Conservation (phyloP, 2,888 invertebrate genomes). For the Onthophagus sagittarius region DNA sequence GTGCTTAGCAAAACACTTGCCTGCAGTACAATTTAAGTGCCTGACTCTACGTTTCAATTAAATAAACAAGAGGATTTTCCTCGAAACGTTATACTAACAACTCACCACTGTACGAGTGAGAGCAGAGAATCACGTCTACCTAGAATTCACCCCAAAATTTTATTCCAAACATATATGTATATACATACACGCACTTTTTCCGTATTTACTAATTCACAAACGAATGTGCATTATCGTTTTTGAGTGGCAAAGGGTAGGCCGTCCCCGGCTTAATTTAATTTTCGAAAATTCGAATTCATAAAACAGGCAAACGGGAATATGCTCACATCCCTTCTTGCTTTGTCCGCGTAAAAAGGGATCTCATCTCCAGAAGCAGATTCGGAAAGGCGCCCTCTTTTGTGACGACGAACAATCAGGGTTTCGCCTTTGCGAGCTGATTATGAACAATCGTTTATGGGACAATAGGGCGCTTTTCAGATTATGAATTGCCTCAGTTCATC, state of each 20-base stretch:
- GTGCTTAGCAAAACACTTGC: not conserved
- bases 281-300: not conserved
- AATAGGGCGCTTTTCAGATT: conserved; percentile 34
- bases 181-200: no score
- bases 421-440: conserved; percentile 30
- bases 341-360: conserved; percentile 1
- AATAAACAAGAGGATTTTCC: not conserved
- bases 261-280: no score
- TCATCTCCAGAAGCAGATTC: conserved; percentile 30
- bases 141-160: not conserved
- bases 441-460: conserved; percentile 36
- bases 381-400: conserved; percentile 31
- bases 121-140: not conserved
- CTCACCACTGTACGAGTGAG: not conserved
- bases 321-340: not conserved
- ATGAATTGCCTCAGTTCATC: conserved; percentile 35
- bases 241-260: not conserved
- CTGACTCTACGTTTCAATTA: not conserved
- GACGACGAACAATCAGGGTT: conserved; percentile 32
- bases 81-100: not conserved
- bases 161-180: not conserved
- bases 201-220: not conserved
- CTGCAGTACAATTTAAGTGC: not conserved
- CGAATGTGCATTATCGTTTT: not conserved
- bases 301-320: not conserved